phyloP scores from a whole-genome alignment of 1,140 invertebrate species.

The Polypedilum vanderplanki region DNA sequence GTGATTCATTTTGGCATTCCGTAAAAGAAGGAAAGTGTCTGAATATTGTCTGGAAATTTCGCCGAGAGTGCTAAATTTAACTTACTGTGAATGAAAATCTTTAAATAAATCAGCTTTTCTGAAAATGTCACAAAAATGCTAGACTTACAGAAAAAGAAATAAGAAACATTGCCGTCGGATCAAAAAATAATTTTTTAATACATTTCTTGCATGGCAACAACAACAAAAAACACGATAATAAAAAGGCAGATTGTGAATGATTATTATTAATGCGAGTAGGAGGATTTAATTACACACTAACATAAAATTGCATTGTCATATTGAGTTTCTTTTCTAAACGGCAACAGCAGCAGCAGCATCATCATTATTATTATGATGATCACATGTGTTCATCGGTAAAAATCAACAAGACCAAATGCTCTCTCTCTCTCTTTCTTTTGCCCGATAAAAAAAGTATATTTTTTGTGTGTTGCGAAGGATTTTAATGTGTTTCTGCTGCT shows the following conservation, averaged over 20 bases:
- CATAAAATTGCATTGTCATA: constrained; percentile 18
- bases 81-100: constrained; percentile 13
- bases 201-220: too few relatives aligned
- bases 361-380: background rate
- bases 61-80: background rate
- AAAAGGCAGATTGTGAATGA: too few relatives aligned
- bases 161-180: too few relatives aligned
- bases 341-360: background rate
- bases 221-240: too few relatives aligned
- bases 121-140: background rate
- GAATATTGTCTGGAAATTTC: constrained; percentile 2
- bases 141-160: background rate
- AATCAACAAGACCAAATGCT: background rate
- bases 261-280: background rate
- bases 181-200: too few relatives aligned
- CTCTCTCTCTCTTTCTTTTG: background rate
- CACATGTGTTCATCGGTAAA: constrained; percentile 17
- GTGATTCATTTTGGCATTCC: constrained; percentile 3
- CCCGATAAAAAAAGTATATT: background rate
- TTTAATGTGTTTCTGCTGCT: constrained; percentile 17
- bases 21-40: background rate
- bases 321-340: background rate
- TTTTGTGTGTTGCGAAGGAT: constrained; percentile 5
- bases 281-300: constrained; percentile 17
- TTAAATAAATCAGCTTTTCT: background rate